phyloP scores from a whole-genome alignment of 2,888 invertebrate genomes.

The Drosophila borealis region DNA sequence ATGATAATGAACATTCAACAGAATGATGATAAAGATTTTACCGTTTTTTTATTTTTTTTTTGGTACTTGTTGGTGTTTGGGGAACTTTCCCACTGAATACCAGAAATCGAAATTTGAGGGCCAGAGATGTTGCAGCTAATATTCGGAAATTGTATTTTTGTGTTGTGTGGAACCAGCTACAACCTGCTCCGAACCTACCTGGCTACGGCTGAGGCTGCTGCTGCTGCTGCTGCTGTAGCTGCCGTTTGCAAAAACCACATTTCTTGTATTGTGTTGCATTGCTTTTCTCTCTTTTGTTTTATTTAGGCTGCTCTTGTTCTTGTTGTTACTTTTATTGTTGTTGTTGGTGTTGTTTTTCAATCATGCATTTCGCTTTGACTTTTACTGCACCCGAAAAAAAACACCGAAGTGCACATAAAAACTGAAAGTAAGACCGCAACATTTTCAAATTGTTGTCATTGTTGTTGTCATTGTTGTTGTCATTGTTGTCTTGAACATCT shows the following conservation, averaged over 20 bases:
- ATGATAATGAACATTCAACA: constrained; percentile 7
- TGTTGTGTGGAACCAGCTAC: constrained; percentile 2
- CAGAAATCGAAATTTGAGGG: constrained; percentile 34
- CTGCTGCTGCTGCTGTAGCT: constrained; percentile 9
- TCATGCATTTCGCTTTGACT: constrained; percentile 77
- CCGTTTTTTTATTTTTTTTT: constrained; percentile 2
- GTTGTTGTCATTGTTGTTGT: constrained; percentile 40
- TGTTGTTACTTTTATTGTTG: constrained; percentile 24
- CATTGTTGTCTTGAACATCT: constrained; percentile 52
- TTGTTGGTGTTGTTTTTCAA: constrained; percentile 59
- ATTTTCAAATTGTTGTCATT: constrained; percentile 53
- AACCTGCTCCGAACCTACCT: neutral
- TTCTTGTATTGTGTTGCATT: constrained; percentile 52
- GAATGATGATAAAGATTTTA: constrained; percentile 25
- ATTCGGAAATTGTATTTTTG: constrained; percentile 44
- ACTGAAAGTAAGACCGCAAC: constrained; percentile 63
- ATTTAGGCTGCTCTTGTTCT: constrained; percentile 16
- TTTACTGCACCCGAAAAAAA: constrained; percentile 59
- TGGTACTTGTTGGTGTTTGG: neutral
- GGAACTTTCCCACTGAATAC: neutral
- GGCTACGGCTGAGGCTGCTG: neutral
- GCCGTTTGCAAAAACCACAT: constrained; percentile 20
- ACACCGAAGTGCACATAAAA: constrained; percentile 32
- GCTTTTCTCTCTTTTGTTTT: constrained; percentile 26
- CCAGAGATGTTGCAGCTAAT: constrained; percentile 36